These are phyloP conservation scores for Syngnathus typhle DNA, from an alignment of 2,113 vertebrate species.

Conservation along the genomic window DNA sequence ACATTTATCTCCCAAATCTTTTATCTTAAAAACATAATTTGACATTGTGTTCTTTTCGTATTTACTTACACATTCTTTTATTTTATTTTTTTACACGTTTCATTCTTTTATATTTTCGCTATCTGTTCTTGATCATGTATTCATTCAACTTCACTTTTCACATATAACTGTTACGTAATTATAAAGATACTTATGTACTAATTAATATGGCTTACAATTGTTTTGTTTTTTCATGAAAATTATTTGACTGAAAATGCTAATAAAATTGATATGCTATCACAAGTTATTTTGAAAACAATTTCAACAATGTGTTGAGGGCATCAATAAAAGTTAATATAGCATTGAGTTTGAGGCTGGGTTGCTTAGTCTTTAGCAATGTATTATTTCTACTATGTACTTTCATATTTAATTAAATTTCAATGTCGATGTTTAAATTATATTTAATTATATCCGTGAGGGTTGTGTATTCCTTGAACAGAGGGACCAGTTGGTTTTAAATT, in stretches of 20 bases:
- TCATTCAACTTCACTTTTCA: background rate
- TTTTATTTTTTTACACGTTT: too few species aligned
- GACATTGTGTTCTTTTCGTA: too few species aligned
- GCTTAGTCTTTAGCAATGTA: slow-evolving; percentile 53
- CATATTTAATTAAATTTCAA: slow-evolving; percentile 62
- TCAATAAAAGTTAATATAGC: slow-evolving; percentile 55
- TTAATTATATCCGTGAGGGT: slow-evolving; percentile 59
- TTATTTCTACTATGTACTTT: slow-evolving; percentile 24
- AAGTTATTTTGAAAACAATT: background rate
- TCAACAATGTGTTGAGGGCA: slow-evolving; percentile 15
- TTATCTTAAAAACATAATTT: background rate
- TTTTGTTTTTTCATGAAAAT: background rate
- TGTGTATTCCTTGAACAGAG: slow-evolving; percentile 43
- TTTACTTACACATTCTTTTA: too few species aligned
- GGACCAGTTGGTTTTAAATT: slow-evolving; percentile 34
- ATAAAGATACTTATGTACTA: background rate
- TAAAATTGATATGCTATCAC: background rate
- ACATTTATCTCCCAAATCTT: background rate
- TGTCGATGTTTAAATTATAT: slow-evolving; percentile 56
- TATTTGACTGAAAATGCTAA: background rate
- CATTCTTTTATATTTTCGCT: too few species aligned
- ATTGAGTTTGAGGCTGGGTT: slow-evolving; percentile 55
- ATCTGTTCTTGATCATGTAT: background rate
- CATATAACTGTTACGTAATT: too few species aligned
- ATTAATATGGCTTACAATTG: background rate